These are phyloP conservation scores for Entomobrya proxima DNA, from an alignment of 2,888 invertebrate species.

Conservation along the genomic window DNA sequence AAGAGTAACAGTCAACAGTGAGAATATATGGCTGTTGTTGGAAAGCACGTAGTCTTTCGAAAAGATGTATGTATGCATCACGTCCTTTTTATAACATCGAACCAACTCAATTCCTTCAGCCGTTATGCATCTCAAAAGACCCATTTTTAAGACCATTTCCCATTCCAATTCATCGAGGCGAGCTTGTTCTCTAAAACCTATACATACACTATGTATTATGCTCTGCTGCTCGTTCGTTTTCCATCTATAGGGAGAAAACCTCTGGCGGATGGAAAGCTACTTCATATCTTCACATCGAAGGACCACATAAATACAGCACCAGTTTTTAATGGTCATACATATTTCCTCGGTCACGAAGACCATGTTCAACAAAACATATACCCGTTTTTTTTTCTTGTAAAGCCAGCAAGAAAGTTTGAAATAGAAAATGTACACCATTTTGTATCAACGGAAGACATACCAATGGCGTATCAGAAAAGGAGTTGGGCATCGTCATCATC, in stretches of 20 bases:
- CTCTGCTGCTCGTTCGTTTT: background rate
- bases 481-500: conserved; percentile 8
- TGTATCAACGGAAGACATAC: conserved; percentile 29
- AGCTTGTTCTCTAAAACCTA: conserved; percentile 37
- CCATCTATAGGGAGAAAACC: conserved; percentile 4
- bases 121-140: conserved; percentile 69
- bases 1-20: conserved; percentile 32
- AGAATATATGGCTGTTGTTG: background rate
- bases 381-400: conserved; percentile 21
- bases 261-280: conserved; percentile 9
- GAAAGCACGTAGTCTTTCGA: conserved; percentile 26
- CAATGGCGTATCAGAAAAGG: conserved; percentile 3
- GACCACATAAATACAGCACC: conserved; percentile 6
- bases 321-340: conserved; percentile 5
- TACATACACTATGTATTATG: background rate
- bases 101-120: conserved; percentile 57
- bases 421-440: background rate
- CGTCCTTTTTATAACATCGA: conserved; percentile 23
- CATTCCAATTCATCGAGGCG: conserved; percentile 63
- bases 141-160: conserved; percentile 68
- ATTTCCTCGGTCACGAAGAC: conserved; percentile 2
- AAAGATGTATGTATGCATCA: conserved; percentile 2
- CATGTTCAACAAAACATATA: conserved; percentile 12
- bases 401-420: conserved; percentile 19
- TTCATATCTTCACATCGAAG: background rate